Evolutionary conservation across 2,797 vertebrate species (phyloP).

Genomic region (Tapera naevia): DNA sequence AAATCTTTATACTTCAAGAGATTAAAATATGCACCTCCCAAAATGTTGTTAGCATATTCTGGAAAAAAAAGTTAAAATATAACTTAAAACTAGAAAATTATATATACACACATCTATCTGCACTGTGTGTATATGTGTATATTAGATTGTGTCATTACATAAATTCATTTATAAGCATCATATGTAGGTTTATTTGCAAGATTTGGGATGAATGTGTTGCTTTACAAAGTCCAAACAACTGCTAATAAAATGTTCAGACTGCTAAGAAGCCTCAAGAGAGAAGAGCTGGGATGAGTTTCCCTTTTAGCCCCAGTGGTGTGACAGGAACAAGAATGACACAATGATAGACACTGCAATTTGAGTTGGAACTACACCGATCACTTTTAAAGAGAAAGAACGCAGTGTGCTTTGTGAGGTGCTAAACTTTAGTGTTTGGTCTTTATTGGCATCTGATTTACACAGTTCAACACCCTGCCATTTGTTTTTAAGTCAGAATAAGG

Average conservation of each 20-base stretch:
- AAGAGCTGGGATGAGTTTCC: neutral
- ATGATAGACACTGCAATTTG: neutral
- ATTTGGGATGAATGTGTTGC: rapidly evolving
- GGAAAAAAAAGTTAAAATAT: neutral
- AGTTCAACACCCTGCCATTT: neutral
- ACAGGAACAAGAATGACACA: neutral
- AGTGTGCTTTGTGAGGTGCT: neutral
- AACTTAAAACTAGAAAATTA: neutral
- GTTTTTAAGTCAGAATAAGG: neutral
- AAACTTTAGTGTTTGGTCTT: neutral
- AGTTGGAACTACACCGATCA: neutral
- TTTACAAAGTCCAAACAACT: neutral
- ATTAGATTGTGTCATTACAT: neutral
- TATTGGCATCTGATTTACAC: neutral
- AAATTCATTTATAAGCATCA: no score
- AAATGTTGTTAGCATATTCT: neutral
- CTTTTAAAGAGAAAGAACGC: neutral
- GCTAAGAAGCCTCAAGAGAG: neutral
- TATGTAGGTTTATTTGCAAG: neutral
- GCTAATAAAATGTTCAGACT: neutral
- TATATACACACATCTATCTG: neutral
- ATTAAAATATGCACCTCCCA: neutral
- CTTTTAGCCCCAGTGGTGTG: neutral
- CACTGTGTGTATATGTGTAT: neutral
- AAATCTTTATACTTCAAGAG: neutral